Evolutionary conservation across 2,113 vertebrate genomes (phyloP), one percentile per base, ranked within the genome.

Genomic region (cat (Felis catus)): DNA sequence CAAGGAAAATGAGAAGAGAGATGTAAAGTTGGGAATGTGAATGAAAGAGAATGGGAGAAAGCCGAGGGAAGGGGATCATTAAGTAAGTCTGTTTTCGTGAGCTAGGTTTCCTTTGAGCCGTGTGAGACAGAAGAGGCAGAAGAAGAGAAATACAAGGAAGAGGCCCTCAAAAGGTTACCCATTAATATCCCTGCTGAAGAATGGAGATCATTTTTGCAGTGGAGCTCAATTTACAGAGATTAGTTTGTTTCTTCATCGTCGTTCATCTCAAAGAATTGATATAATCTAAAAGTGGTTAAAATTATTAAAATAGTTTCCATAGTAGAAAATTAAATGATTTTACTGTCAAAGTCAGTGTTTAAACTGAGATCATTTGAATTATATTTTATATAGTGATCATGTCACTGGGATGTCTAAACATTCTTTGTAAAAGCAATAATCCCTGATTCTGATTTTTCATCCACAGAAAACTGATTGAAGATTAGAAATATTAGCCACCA

Each of bases 251-350:
- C 81, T 97, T 84, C 4, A 0, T 93, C 39, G 5, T 97, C 93
- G 81, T 97, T 97, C 95, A 97, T 97, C 97, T 96, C 95, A 51
- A 96, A 96, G 58, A 97, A 86, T 39, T 97, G 93, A 93, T 97
- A 84, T 91, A 82, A 94, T 97, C 97, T 97, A 91, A 97, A 97
- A 94, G 84, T 79, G 84, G 94, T 97, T 97, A 97, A 97, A 97
- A 96, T 94, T 97, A 98, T 97, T 97, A 97, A 97, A 96, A 97
- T 97, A 83, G 65, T 97, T 98, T 97, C 94, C 95, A 73, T 92
- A 92, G 94, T 88, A 97, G 92, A 97, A 97, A 97, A 97, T 97
- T 97, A 98, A 98, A 96, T 97, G 96, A 97, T 98, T 98, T 97
- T 97, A 97, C 88, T 97, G 96, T 98, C 97, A 97, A 94, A 97